phyloP scores from a whole-genome alignment of 1,140 invertebrate species.

The Archivesica marissinica region DNA sequence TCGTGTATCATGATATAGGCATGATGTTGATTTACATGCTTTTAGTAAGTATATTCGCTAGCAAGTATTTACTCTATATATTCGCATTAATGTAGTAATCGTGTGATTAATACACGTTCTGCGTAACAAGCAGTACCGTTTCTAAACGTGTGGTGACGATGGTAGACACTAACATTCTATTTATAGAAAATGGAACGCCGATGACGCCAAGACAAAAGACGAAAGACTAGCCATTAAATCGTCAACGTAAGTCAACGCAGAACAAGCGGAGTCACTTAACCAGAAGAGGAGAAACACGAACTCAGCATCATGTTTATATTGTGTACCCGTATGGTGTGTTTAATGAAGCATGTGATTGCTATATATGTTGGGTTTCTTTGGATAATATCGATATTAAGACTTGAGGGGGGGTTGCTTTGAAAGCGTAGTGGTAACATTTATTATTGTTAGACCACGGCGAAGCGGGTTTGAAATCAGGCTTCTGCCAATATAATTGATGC shows the following conservation, averaged over 20 bases:
- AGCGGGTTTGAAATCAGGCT: background rate
- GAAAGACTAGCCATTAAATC: slow-evolving; percentile 16
- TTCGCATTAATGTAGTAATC: background rate
- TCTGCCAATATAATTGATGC: background rate
- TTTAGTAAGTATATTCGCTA: background rate
- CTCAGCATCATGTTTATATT: slow-evolving; percentile 24
- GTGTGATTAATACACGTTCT: background rate
- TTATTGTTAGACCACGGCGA: background rate
- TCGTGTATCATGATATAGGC: background rate
- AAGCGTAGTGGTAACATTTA: background rate
- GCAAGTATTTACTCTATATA: background rate
- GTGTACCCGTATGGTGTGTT: background rate
- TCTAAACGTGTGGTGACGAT: background rate
- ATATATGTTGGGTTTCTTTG: background rate
- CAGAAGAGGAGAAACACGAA: slow-evolving; percentile 7
- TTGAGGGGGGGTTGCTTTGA: background rate
- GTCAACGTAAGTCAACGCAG: background rate
- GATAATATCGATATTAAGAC: background rate
- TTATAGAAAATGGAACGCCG: slow-evolving; percentile 26
- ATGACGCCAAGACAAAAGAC: slow-evolving; percentile 7
- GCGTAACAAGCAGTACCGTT: background rate
- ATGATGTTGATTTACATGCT: slow-evolving; percentile 29
- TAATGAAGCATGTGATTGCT: background rate
- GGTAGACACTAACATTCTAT: slow-evolving; percentile 10
- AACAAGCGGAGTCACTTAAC: background rate